Conservation (phyloP, 2,888 invertebrate species). For the Diadegma fenestrale region DNA sequence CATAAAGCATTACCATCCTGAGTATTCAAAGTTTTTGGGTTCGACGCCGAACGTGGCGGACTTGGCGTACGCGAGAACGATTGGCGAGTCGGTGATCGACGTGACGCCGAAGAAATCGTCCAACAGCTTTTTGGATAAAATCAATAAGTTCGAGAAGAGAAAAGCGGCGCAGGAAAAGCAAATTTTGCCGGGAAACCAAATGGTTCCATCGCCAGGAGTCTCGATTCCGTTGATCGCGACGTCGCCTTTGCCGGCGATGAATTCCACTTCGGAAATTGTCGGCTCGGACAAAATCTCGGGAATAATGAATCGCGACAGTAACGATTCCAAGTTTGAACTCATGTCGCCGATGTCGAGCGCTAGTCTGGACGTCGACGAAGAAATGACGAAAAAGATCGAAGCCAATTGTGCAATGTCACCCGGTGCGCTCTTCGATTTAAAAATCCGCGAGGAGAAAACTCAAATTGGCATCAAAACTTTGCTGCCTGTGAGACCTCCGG, state of each 20-base stretch:
- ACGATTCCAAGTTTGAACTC: constrained; percentile 75
- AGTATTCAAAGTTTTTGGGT: constrained; percentile 91
- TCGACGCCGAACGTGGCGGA: constrained; percentile 94
- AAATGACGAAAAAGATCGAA: constrained; percentile 75
- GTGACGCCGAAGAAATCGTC: constrained; percentile 80
- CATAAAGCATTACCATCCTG: constrained; percentile 96
- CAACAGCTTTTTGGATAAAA: constrained; percentile 84
- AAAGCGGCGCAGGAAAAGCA: constrained; percentile 73
- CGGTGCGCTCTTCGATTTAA: constrained; percentile 81
- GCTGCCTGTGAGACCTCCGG: constrained; percentile 83
- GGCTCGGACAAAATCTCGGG: constrained; percentile 66
- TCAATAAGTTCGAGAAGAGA: constrained; percentile 81
- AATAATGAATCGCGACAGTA: constrained; percentile 68
- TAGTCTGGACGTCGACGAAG: constrained; percentile 75
- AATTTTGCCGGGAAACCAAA: constrained; percentile 44
- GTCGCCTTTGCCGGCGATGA: constrained; percentile 68
- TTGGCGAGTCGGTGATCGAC: constrained; percentile 87
- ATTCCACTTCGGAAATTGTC: constrained; percentile 66
- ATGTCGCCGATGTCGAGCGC: constrained; percentile 75
- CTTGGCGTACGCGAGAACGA: constrained; percentile 92
- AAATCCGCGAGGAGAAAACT: constrained; percentile 83
- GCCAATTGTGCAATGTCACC: constrained; percentile 81
- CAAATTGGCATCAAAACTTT: constrained; percentile 86
- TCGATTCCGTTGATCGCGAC: constrained; percentile 65
- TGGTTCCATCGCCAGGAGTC: constrained; percentile 55